phyloP scores from a whole-genome alignment of 1,140 invertebrate species.

The Campoletis sonorensis region DNA sequence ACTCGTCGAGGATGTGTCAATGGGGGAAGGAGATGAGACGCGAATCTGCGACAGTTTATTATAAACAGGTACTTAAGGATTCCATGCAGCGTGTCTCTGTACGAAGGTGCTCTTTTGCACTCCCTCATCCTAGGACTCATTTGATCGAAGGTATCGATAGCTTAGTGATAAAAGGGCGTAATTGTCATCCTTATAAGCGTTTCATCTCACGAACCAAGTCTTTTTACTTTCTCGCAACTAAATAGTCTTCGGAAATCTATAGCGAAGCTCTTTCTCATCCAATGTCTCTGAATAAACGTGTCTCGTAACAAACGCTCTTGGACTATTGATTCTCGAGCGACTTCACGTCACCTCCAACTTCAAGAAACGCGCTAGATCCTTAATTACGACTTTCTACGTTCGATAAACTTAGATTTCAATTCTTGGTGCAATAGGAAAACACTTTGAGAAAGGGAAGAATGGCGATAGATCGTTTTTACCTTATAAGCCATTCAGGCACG shows the following conservation, averaged over 20 bases:
- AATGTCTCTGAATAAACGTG: conserved; percentile 59
- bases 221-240: background rate
- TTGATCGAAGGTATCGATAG: too few relatives aligned
- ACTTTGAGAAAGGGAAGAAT: background rate
- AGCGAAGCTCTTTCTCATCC: background rate
- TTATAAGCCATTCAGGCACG: background rate
- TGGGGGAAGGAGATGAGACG: background rate
- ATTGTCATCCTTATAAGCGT: too few relatives aligned
- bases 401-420: conserved; percentile 10
- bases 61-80: conserved; percentile 66
- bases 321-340: conserved; percentile 29
- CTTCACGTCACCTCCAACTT: background rate
- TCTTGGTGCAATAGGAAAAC: background rate
- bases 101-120: conserved; percentile 37
- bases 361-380: conserved; percentile 5
- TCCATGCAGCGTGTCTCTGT: conserved; percentile 35
- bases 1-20: background rate
- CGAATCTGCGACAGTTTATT: conserved; percentile 58
- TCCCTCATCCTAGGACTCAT: conserved; percentile 57
- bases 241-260: background rate
- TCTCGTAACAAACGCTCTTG: conserved; percentile 32
- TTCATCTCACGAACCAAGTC: too few relatives aligned
- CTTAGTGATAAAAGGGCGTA: too few relatives aligned
- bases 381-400: conserved; percentile 27
- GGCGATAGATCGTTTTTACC: conserved; percentile 17